These are phyloP conservation scores for Pemphredon lugubris DNA, from an alignment of 2,888 invertebrate species.

Conservation along the genomic window DNA sequence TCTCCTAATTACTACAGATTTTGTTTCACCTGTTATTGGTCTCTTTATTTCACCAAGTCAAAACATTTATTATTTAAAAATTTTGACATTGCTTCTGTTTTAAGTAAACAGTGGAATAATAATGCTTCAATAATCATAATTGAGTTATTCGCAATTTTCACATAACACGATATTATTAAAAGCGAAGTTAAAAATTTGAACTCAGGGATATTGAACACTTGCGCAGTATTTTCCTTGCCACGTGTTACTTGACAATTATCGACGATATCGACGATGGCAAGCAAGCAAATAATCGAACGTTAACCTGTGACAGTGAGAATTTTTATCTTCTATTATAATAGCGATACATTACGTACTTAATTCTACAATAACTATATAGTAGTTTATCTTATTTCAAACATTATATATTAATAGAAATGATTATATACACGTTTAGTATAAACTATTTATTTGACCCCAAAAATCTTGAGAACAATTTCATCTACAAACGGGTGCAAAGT, in stretches of 20 bases:
- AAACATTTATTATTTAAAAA: no score
- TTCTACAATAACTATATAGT: neutral
- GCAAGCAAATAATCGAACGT: neutral
- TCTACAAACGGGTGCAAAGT: conserved; percentile 27
- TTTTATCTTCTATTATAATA: neutral
- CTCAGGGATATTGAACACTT: conserved; percentile 2
- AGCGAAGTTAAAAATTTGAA: neutral
- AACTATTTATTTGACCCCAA: neutral
- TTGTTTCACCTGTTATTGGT: neutral
- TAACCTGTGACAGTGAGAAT: neutral
- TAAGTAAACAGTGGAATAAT: no score
- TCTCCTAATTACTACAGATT: neutral
- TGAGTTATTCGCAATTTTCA: no score
- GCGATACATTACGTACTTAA: neutral
- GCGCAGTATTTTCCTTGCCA: neutral
- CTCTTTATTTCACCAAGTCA: no score
- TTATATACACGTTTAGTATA: neutral
- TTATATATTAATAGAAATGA: neutral
- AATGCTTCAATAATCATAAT: no score
- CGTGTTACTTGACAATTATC: neutral
- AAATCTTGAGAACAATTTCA: conserved; percentile 2
- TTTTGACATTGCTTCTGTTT: no score
- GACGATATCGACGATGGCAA: neutral
- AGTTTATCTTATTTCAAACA: no score
- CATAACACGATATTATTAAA: no score